Evolutionary conservation across 2,888 invertebrate genomes (phyloP), one percentile per base, ranked within the genome.

Genomic region (Epinotia demarniana): DNA sequence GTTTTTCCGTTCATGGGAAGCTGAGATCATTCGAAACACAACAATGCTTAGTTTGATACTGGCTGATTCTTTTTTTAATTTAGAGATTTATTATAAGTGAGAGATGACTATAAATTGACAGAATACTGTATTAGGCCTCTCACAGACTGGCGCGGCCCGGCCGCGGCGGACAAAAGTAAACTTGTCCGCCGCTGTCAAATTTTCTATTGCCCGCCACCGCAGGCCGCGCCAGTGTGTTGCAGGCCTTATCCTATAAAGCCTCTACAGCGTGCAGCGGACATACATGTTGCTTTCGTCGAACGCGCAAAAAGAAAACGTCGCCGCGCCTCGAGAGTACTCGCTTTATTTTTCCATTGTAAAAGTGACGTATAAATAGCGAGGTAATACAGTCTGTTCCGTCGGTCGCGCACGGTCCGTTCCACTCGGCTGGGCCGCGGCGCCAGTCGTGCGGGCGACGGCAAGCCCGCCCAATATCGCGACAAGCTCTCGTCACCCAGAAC

Each of bases 381-480:
- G 58, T 63, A 64, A 76, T 72, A 69, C 70, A 67, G 27, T 66
- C 55, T 63, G 61, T 77, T 77, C 74, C 80, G 77, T 79, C 79
- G 77, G 79, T 83, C 79, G 78, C 83, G 82, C 84, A 82, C 82
- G 83, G 84, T 73, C 80, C 75, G 88, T 90, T 89, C 82, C 90
- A 89, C 90, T 87, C 89, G 91, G 84, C 80, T 84, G 88, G 82
- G 76, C 81, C 77, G 80, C 77, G 78, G 75, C 78, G 80, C 79
- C 85, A 84, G 80, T 88, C 92, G 92, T 92, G 91, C 92, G 89
- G 82, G 79, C 79, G 81, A 79, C 82, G 84, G 90, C 90, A 92
- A 84, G 85, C 87, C 87, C 90, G 85, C 89, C 88, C 91, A 92
- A 92, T 91, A 92, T 89, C 85, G 86, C 80, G 80, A 85, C 85